Evolutionary conservation across 2,797 vertebrate genomes (phyloP), one percentile per base, ranked within the genome.

Genomic region (Sparus aurata): DNA sequence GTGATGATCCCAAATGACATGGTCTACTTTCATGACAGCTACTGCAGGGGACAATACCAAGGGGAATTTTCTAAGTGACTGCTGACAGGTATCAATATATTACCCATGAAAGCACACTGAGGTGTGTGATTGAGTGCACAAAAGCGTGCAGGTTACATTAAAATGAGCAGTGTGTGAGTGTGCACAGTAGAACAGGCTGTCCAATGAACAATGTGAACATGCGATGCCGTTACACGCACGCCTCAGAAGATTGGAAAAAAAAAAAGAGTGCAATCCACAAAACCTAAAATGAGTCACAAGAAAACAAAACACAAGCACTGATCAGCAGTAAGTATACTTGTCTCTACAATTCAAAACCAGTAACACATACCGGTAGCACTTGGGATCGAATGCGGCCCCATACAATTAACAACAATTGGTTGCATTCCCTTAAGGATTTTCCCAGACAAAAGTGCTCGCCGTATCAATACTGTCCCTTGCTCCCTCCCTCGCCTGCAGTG

Each of bases 401-500:
- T 87, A 91, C 92, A 94, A 92, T 93, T 87, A 92, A 85, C 89
- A 95, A 95, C 94, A 95, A 95, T 95, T 90, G 92, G 84, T 90
- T 78, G 85, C 71, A 83, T 86, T 93, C 93, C 94, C 94, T 94
- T 88, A 93, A 95, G 94, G 91, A 94, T 79, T 94, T 95, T 94
- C 89, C 85, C 92, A 94, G 89, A 95, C 93, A 93, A 93, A 90
- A 91, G 93, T 92, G 79, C 83, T 88, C 68, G 80, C 82, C 81
- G 85, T 94, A 95, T 95, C 93, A 95, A 95, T 94, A 92, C 86
- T 92, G 93, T 94, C 87, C 90, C 85, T 18, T 66, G 91, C 89
- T 93, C 89, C 94, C 95, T 94, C 94, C 95, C 93, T 94, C 68
- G 94, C 95, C 95, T 95, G 93, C 94, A 95, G 95, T 95, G 93